Evolutionary conservation across 1,140 invertebrate species (phyloP), one percentile per base, ranked within the genome.

Genomic region (Aphelinus certus): DNA sequence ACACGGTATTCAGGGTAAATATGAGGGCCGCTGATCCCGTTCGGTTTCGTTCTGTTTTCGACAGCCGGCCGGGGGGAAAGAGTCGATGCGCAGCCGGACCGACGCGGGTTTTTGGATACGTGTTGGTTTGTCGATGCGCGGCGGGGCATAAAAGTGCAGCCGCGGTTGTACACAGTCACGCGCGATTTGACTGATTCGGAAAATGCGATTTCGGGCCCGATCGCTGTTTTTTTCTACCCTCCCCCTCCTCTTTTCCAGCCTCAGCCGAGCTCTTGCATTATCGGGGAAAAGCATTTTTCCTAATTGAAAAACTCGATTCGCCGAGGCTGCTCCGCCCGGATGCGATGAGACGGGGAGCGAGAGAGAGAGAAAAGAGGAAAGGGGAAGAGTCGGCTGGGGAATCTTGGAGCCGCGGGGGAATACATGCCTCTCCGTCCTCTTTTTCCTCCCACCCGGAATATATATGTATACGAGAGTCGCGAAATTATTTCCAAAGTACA

Each of bases 401-500:
- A 26, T 26, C 26, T 26, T 26, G 26, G 1, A 42, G 10, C 43
- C n/a, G 47, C 9, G 26, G 2, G 47, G n/a, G 57, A 9, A 61
- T 60, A 70, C 7, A 70, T 26, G 5, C 4, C 10, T 7, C 46
- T 7, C 7, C 10, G 55, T 7, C 43, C 6, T 48, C 10, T 42
- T 58, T 45, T 1, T 49, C n/a, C 45, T 51, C 46, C 55, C 26
- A 42, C 3, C 6, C 53, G 68, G n/a, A 71, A 26, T 62, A 60
- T 47, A 49, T 57, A 26, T 26, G 26, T 26, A 26, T 26, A 26
- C 26, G 60, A 69, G 42, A 57, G 62, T 57, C 65, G 58, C 65
- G 71, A 75, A 78, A 77, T 79, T 77, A 78, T 79, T 79, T 76
- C 78, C 75, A 65, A 46, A 43, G 76, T 75, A 68, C 58, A 66